A percentile compares a stretch with the other conserved stretches of the same genome.
Conservation (phyloP, 2,113 vertebrate species). For the Bubo bubo region DNA sequence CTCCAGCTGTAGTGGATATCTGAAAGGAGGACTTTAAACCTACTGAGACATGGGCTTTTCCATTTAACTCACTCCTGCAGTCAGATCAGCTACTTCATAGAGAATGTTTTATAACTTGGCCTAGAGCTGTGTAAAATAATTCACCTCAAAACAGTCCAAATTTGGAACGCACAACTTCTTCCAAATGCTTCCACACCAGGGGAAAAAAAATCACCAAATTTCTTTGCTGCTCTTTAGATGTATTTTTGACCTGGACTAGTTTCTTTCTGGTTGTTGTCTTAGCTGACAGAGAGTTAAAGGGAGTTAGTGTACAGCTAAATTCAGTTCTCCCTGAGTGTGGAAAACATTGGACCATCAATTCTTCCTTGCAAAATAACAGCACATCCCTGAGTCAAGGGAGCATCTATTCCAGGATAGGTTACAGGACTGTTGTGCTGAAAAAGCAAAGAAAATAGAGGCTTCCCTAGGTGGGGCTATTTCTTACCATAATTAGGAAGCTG, state of each 20-base stretch:
- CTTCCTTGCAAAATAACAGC: neutral
- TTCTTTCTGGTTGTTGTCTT: neutral
- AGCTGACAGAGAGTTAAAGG: neutral
- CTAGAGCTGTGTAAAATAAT: neutral
- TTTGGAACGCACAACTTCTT: neutral
- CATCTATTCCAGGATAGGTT: neutral
- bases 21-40: neutral
- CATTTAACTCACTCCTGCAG: neutral
- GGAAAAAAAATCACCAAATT: neutral
- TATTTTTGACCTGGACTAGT: neutral
- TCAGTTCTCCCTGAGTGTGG: neutral
- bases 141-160: neutral
- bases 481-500: neutral
- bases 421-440: neutral
- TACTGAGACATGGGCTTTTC: neutral
- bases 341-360: neutral
- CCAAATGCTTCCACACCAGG: neutral
- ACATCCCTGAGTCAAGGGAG: neutral
- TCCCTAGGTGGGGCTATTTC: neutral
- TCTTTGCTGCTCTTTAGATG: neutral
- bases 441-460: neutral
- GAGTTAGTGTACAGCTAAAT: neutral
- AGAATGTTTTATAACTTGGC: neutral
- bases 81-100: neutral
- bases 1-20: conserved; percentile 6